A percentile compares a stretch with the other conserved stretches of the same genome.
Evolutionary conservation across 2,888 invertebrate genomes (phyloP).

Genomic region (Zaprionus bogoriensis): DNA sequence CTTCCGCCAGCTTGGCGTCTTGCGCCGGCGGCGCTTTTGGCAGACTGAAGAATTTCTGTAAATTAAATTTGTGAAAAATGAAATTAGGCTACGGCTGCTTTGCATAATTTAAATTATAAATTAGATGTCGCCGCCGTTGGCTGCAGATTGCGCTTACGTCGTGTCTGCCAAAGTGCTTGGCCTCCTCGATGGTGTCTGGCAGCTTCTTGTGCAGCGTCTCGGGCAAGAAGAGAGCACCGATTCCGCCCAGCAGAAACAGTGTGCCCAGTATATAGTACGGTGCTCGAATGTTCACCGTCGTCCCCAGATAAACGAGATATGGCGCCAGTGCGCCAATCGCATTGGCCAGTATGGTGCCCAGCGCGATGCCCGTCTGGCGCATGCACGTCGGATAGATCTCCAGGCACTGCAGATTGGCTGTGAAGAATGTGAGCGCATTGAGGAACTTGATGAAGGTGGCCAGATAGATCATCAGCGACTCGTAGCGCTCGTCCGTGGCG

Average conservation of each 20-base stretch:
- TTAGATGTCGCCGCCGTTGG: conserved; percentile 49
- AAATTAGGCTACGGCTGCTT: conserved; percentile 68
- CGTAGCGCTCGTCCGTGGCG: conserved; percentile 79
- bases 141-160: conserved; percentile 71
- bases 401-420: conserved; percentile 85
- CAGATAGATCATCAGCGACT: conserved; percentile 80
- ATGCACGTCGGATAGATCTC: conserved; percentile 88
- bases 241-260: conserved; percentile 83
- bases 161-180: conserved; percentile 84
- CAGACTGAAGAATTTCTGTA: conserved; percentile 83
- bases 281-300: conserved; percentile 82
- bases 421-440: conserved; percentile 85
- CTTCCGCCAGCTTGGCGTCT: background rate
- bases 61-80: conserved; percentile 61
- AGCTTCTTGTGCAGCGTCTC: conserved; percentile 86
- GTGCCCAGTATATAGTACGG: conserved; percentile 83
- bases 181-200: conserved; percentile 87
- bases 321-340: conserved; percentile 85
- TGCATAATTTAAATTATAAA: conserved; percentile 68
- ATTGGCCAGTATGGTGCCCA: conserved; percentile 85
- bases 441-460: conserved; percentile 84
- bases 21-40: conserved; percentile 76
- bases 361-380: conserved; percentile 86
- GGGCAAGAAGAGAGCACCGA: conserved; percentile 84
- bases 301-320: conserved; percentile 85